A percentile compares a stretch with the other conserved stretches of the same genome.
Evolutionary conservation across 1,140 invertebrate species (phyloP).

Genomic region (Drosophila repletoides): DNA sequence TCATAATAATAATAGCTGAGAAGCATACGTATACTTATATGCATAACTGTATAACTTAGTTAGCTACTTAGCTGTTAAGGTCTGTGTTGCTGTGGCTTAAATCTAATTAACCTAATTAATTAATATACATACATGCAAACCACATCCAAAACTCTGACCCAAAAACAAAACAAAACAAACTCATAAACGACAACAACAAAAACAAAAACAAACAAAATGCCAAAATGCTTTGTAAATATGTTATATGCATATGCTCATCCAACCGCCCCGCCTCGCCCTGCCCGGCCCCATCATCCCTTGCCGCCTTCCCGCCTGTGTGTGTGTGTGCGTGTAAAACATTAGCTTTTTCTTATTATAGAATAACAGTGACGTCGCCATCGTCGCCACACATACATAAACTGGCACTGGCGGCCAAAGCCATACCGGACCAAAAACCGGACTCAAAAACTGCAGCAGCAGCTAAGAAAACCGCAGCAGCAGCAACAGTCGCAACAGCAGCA

Average conservation of each 20-base stretch:
- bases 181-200: conserved; percentile 22
- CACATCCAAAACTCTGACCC: conserved; percentile 68
- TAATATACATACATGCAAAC: conserved; percentile 65
- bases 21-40: conserved; percentile 36
- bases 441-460: conserved; percentile 30
- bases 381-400: conserved; percentile 80
- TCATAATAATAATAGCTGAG: conserved; percentile 15
- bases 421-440: conserved; percentile 67
- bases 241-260: conserved; percentile 29
- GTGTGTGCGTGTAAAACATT: conserved; percentile 75
- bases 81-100: conserved; percentile 68
- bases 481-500: conserved; percentile 19
- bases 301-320: conserved; percentile 49
- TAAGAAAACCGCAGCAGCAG: conserved; percentile 10
- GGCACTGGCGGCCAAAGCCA: conserved; percentile 74
- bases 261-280: too few species aligned
- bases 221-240: conserved; percentile 47
- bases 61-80: conserved; percentile 69
- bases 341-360: conserved; percentile 82
- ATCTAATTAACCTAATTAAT: conserved; percentile 79
- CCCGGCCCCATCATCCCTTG: too few species aligned
- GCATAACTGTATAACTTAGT: conserved; percentile 58
- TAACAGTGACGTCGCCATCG: conserved; percentile 81
- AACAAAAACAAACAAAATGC: conserved; percentile 67
- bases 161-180: conserved; percentile 34